Evolutionary conservation across 2,797 vertebrate genomes (phyloP), one percentile per base, ranked within the genome.

Genomic region (Sebastes minor): DNA sequence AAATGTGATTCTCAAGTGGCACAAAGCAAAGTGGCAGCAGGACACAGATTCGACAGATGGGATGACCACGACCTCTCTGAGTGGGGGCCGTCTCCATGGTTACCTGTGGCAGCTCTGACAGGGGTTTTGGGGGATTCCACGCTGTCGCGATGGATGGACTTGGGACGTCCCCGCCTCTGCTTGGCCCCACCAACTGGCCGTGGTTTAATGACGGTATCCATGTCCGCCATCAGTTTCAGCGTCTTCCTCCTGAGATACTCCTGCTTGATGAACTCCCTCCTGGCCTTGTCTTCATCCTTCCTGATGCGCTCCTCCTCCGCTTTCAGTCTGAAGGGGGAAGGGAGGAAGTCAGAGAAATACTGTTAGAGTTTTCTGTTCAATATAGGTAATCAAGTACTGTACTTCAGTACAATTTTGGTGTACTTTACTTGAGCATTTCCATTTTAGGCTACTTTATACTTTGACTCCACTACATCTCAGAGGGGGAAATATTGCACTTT

Each of bases 221-320:
- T 99, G 85, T 99, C 99, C 87, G 97, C 95, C 98, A 99, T 99
- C n/a, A 99, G 96, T 84, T 99, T 99, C 5, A 99, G 94, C 83
- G 99, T 98, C 92, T 99, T 99, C 86, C 98, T 96, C 83, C 98
- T 95, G 92, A 99, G 96, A 70, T 99, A 98, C 61, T 99, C 98
- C 91, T 98, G 98, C 90, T 99, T 98, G 92, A 99, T 99, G 88
- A 97, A 99, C 85, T 99, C 97, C 80, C 95, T 93, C n/a, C 98
- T 96, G 30, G 97, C 97, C 86, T 96, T 96, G 81, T 99, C 99
- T 62, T 99, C 99, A 88, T 99, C 99, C 91, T 99, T 99, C 92
- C 97, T 97, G 92, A 95, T 87, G 60, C 98, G 97, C 84, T 99
- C 99, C 91, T 99, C 99, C 91, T 99, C 98, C 2, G 97, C 97